Evolutionary conservation across 1,140 invertebrate genomes (phyloP), one percentile per base, ranked within the genome.

Genomic region (Pogonomyrmex barbatus): DNA sequence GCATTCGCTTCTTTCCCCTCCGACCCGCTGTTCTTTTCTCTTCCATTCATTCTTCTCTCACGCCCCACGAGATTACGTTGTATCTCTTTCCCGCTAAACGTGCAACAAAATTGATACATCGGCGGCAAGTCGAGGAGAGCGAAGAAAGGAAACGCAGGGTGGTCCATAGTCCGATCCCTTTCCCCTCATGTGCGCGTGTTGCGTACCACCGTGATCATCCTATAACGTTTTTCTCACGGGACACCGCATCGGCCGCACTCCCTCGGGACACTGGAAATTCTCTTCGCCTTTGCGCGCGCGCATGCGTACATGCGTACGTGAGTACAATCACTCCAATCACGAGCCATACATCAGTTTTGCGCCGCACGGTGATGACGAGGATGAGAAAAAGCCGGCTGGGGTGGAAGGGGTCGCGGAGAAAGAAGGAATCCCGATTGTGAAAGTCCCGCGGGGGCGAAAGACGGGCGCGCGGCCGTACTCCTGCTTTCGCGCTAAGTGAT

Each of bases 301-400:
- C 8, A 12, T n/a, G 67, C n/a, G 4, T 17, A 14, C 12, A 12
- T 42, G 54, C 24, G 36, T 56, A 17, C 60, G 87, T 91, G 82
- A 85, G 86, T 90, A 91, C 87, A 91, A 87, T 93, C 92, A 92
- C 91, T 94, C 89, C 93, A 94, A 94, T 94, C 94, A 94, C 91
- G 90, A 90, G 89, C 90, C 90, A 90, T 93, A 92, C 91, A 92
- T 94, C 92, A 93, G 90, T 89, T 24, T 92, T 78, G 89, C 87
- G 90, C 42, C 65, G 65, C 65, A 24, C 12, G n/a, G 85, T 45
- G 73, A 60, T 88, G 89, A 90, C 81, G 89, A 90, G 82, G 84
- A 90, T 84, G 77, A 71, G 67, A 82, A 83, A 79, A 70, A 65
- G 60, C 60, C 60, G 83, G 39, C 47, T 47, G 88, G 65, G 85